Evolutionary conservation across 1,140 invertebrate species (phyloP).

Genomic region (Zaprionus tsacasi): DNA sequence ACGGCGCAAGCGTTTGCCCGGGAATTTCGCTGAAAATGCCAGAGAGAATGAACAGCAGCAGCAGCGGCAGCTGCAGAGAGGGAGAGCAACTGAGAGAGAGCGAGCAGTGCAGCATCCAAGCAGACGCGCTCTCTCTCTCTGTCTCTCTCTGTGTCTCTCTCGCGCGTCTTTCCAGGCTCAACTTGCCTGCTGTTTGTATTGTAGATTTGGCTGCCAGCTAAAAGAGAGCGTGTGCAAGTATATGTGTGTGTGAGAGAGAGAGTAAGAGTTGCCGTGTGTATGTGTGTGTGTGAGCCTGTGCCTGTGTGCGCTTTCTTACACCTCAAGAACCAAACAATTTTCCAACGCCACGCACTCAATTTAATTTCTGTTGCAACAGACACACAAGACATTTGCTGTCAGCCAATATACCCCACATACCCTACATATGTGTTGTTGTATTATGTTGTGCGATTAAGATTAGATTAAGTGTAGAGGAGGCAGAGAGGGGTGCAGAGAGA

Average conservation of each 20-base stretch:
- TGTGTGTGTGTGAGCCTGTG: conserved; percentile 35
- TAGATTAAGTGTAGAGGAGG: conserved; percentile 56
- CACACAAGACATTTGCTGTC: conserved; percentile 67
- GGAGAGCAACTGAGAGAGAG: not conserved
- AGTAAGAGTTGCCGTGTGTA: conserved; percentile 21
- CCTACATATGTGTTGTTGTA: conserved; percentile 1
- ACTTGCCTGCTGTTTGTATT: conserved; percentile 64
- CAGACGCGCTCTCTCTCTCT: not conserved
- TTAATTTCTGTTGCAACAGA: conserved; percentile 78
- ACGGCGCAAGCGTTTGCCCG: conserved; percentile 83
- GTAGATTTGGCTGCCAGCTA: conserved; percentile 55
- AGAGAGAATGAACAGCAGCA: conserved; percentile 10
- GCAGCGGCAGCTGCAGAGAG: not conserved
- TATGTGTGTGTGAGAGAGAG: conserved; percentile 27
- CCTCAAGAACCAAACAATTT: conserved; percentile 72
- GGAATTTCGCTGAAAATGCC: conserved; percentile 65
- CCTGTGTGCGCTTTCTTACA: conserved; percentile 61
- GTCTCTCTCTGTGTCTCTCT: not conserved
- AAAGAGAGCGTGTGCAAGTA: conserved; percentile 14
- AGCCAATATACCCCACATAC: conserved; percentile 21
- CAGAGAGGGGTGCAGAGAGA: not conserved
- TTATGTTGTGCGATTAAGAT: conserved; percentile 67
- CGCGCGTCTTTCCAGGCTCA: conserved; percentile 6
- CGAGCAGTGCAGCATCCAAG: conserved; percentile 36
- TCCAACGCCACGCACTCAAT: conserved; percentile 77